Conservation (phyloP, 1,140 invertebrate species). For the Pachypeltis micranthus region DNA sequence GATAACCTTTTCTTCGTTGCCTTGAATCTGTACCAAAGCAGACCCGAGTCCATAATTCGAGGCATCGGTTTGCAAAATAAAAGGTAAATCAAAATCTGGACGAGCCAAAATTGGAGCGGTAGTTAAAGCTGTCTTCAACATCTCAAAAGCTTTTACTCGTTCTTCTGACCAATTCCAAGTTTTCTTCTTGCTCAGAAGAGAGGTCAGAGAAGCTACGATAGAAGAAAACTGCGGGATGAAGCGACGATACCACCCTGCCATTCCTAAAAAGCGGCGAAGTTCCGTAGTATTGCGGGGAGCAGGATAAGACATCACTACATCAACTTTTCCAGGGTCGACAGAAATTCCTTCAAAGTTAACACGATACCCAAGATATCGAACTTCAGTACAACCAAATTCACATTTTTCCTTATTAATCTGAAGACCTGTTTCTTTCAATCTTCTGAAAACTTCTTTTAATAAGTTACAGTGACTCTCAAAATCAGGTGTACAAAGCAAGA, state of each 20-base stretch:
- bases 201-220: conserved; percentile 28
- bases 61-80: conserved; percentile 28
- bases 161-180: not conserved
- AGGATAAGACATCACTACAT: conserved; percentile 29
- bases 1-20: conserved; percentile 28
- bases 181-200: not conserved
- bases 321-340: conserved; percentile 20
- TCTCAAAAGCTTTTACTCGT: conserved; percentile 23
- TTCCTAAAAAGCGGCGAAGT: too few species aligned
- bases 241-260: conserved; percentile 28
- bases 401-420: conserved; percentile 17
- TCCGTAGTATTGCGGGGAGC: conserved; percentile 23
- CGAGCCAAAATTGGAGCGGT: conserved; percentile 23
- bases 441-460: too few species aligned
- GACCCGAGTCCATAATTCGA: conserved; percentile 27
- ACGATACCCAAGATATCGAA: not conserved
- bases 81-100: conserved; percentile 28
- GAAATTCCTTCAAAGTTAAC: not conserved
- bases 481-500: conserved; percentile 30
- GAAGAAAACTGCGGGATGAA: conserved; percentile 30
- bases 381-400: conserved; percentile 33
- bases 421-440: not conserved
- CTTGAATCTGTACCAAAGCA: conserved; percentile 27
- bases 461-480: not conserved
- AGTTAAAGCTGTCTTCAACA: conserved; percentile 26